Conservation (phyloP, 1,140 invertebrate genomes). For the Lucilia cuprina region DNA sequence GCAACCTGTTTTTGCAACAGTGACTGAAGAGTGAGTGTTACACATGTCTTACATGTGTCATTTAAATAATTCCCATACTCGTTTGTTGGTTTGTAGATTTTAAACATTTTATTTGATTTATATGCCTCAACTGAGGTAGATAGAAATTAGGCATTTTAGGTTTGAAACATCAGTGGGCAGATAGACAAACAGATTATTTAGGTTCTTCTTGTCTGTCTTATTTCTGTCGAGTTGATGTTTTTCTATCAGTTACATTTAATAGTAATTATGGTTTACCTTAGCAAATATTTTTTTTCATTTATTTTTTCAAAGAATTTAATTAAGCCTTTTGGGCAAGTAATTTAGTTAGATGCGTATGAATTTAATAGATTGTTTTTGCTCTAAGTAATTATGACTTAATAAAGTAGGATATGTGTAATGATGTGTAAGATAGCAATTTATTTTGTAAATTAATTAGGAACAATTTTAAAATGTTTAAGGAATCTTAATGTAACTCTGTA, state of each 20-base stretch:
- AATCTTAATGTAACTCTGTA: too few relatives aligned
- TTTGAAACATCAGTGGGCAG: not conserved
- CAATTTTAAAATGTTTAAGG: too few relatives aligned
- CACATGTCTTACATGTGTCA: conserved; percentile 13
- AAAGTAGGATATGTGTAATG: too few relatives aligned
- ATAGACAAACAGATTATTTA: not conserved
- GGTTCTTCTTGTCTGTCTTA: not conserved
- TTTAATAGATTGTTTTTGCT: not conserved
- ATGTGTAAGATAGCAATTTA: too few relatives aligned
- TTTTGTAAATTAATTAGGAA: too few relatives aligned
- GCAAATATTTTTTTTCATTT: not conserved
- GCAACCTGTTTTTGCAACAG: not conserved
- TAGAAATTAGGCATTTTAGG: not conserved
- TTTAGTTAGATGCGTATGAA: not conserved
- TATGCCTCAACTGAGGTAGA: not conserved
- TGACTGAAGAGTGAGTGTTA: not conserved
- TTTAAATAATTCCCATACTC: not conserved
- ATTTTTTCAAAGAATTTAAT: not conserved
- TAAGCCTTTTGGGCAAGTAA: not conserved
- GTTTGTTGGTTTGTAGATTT: not conserved
- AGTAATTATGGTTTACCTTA: conserved; percentile 2
- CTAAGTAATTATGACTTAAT: too few relatives aligned
- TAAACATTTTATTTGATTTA: conserved; percentile 8
- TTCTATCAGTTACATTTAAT: not conserved
- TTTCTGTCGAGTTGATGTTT: not conserved